Evolutionary conservation across 2,797 vertebrate species (phyloP).

Genomic region (Acridotheres tristis): DNA sequence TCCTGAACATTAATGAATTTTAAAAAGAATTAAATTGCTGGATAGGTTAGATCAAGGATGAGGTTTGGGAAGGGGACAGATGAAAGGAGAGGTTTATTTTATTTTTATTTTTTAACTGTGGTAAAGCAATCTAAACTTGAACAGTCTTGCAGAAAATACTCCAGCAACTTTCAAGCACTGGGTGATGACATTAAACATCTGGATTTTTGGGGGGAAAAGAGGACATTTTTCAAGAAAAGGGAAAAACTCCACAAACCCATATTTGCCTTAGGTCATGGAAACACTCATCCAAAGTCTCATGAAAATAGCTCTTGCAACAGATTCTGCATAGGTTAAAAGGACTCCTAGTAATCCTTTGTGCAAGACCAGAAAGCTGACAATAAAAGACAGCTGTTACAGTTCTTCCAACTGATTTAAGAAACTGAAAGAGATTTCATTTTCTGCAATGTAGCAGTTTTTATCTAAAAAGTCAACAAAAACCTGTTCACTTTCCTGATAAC

Average conservation of each 20-base stretch:
- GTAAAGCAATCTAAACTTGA: not conserved
- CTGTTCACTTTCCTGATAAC: not conserved
- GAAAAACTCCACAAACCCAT: not conserved
- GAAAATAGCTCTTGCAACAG: not conserved
- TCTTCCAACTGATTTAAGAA: constrained; percentile 16
- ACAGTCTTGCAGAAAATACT: not conserved
- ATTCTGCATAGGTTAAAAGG: constrained; percentile 1
- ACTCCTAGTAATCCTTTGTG: not conserved
- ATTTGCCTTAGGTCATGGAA: constrained; percentile 54
- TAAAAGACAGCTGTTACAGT: constrained; percentile 2
- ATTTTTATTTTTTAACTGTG: not conserved
- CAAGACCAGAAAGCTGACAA: constrained; percentile 8
- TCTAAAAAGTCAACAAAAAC: not conserved
- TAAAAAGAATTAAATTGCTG: not conserved
- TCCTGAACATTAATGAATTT: not conserved
- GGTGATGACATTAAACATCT: constrained; percentile 7
- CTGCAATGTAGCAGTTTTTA: not conserved
- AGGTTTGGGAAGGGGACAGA: not conserved
- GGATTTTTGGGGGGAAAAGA: not conserved
- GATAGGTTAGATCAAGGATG: not conserved
- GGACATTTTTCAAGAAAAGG: not conserved
- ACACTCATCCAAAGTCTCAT: not conserved
- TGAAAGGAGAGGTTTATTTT: not conserved
- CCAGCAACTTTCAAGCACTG: not conserved
- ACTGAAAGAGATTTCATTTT: not conserved